Evolutionary conservation across 92 coral and sea anemone species (phyloP).

Genomic region (Hydrozoanthus gracilis): DNA sequence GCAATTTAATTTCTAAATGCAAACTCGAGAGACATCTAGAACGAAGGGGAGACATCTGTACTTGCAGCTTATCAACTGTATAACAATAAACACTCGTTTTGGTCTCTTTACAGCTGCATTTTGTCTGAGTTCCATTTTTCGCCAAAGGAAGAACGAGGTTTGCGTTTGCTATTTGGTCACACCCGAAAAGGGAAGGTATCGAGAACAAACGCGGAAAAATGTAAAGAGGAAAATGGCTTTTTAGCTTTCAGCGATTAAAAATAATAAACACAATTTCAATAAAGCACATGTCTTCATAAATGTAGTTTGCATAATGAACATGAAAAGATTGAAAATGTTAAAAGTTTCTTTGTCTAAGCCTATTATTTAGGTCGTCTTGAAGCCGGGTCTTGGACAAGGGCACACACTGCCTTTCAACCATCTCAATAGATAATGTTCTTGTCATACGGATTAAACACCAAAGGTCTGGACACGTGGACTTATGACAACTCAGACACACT

Average conservation of each 20-base stretch:
- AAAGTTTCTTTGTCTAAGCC: conserved; percentile 64
- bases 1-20: background rate
- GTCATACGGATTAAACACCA: conserved; percentile 64
- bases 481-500: conserved; percentile 77
- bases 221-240: conserved; percentile 2
- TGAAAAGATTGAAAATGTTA: conserved; percentile 77
- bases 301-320: conserved; percentile 87
- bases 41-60: conserved; percentile 71
- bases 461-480: conserved; percentile 64
- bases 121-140: background rate
- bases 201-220: background rate
- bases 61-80: conserved; percentile 71
- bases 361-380: conserved; percentile 66
- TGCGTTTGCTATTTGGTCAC: background rate
- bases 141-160: background rate
- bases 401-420: conserved; percentile 52
- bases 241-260: conserved; percentile 7
- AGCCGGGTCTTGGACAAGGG: conserved; percentile 74
- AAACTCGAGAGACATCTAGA: background rate
- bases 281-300: conserved; percentile 86
- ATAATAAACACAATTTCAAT: conserved; percentile 74
- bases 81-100: conserved; percentile 80
- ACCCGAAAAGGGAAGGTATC: background rate
- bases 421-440: conserved; percentile 63
- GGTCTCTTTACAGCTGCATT: background rate